Percentiles rank a stretch among this genome's conserved stretches.
These are phyloP conservation scores for Mesocentrotus franciscanus DNA, from an alignment of 53 echinoderm and acorn worm species.

Conservation along the genomic window DNA sequence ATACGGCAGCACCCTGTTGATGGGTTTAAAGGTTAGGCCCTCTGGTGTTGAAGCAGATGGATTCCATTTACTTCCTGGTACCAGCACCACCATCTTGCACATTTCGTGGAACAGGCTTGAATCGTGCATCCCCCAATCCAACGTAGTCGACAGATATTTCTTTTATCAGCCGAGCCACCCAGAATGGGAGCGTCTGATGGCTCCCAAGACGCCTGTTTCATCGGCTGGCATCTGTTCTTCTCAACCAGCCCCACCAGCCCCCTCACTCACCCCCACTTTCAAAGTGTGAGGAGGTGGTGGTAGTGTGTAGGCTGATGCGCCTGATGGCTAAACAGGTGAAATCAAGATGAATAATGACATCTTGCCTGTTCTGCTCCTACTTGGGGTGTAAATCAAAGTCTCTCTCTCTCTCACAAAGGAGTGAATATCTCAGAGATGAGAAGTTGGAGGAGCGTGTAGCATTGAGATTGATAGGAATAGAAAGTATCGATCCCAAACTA, in stretches of 20 bases:
- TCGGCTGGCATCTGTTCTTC: not conserved
- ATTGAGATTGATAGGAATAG: not conserved
- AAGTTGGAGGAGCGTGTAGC: not conserved
- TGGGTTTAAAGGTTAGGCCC: not conserved
- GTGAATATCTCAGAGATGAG: not conserved
- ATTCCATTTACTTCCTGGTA: not conserved
- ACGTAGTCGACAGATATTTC: not conserved
- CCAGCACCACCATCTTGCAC: not conserved
- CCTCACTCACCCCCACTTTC: not conserved
- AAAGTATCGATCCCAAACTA: not conserved
- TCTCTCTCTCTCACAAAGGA: not conserved
- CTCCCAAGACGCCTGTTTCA: conserved; percentile 12
- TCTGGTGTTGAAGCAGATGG: not conserved
- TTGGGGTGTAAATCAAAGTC: conserved; percentile 1
- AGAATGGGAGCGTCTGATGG: not conserved
- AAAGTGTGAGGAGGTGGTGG: not conserved
- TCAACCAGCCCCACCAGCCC: not conserved
- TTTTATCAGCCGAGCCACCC: conserved; percentile 22
- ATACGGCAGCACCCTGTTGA: not conserved
- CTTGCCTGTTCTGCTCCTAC: not conserved
- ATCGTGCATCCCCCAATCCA: not conserved
- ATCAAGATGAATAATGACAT: not conserved
- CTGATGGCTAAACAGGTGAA: not conserved
- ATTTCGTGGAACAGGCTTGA: not conserved
- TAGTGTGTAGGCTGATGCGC: not conserved